Percentiles rank a stretch among this genome's conserved stretches.
phyloP scores from a whole-genome alignment of 2,888 invertebrate species.

The Neria commutata region DNA sequence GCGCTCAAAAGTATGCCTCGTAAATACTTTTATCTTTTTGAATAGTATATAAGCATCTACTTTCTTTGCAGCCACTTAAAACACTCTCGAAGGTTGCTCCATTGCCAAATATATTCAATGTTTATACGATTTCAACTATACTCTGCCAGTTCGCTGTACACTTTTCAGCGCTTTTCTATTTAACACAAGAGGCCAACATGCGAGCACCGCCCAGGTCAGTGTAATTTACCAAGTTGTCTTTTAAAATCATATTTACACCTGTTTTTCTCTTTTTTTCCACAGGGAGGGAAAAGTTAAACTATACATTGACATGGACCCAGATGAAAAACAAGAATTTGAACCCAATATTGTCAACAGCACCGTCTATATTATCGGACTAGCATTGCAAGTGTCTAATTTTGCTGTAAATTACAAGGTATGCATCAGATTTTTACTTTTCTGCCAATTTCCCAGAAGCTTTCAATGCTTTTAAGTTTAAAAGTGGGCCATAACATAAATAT shows the following conservation, averaged over 20 bases:
- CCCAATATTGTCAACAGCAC: conserved; percentile 96
- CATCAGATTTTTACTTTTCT: not conserved
- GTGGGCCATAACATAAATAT: too few relatives aligned
- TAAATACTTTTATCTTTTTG: not conserved
- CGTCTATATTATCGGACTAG: conserved; percentile 97
- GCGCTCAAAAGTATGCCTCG: conserved; percentile 80
- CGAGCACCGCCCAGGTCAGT: conserved; percentile 74
- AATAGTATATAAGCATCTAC: too few relatives aligned
- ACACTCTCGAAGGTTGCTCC: conserved; percentile 92
- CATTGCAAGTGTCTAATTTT: conserved; percentile 96
- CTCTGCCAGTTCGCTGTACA: conserved; percentile 93
- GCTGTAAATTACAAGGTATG: conserved; percentile 99
- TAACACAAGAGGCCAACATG: conserved; percentile 81
- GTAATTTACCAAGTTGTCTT: not conserved
- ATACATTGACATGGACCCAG: conserved; percentile 67
- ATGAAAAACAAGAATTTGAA: conserved; percentile 85
- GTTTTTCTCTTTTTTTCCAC: conserved; percentile 23
- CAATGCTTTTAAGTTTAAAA: not conserved
- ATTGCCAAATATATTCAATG: conserved; percentile 97
- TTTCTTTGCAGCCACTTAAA: conserved; percentile 78
- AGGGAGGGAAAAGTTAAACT: conserved; percentile 68
- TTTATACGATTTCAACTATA: conserved; percentile 96
- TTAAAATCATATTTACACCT: conserved; percentile 2
- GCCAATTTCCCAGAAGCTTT: not conserved
- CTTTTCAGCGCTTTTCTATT: conserved; percentile 86